phyloP scores from a whole-genome alignment of 2,888 invertebrate genomes.

The Alviniconcha strummeri region DNA sequence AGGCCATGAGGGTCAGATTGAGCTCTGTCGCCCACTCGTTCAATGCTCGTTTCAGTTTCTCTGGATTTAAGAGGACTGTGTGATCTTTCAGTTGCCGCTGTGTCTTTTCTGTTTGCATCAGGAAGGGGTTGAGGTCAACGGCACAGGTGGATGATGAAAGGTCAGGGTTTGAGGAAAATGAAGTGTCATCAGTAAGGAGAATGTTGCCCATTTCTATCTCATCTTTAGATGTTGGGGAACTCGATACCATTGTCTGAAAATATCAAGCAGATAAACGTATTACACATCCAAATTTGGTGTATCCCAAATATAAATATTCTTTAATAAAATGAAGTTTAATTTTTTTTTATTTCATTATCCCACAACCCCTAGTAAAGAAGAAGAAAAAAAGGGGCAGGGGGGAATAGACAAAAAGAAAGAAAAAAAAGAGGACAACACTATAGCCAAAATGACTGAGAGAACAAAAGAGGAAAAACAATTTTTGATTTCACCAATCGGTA shows the following conservation, averaged over 20 bases:
- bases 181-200: too few species aligned
- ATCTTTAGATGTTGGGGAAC: not conserved
- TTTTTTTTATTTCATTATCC: too few species aligned
- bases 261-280: too few species aligned
- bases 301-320: too few species aligned
- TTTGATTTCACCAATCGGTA: not conserved
- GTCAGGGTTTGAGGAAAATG: not conserved
- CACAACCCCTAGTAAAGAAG: too few species aligned
- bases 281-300: too few species aligned
- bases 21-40: constrained; percentile 54
- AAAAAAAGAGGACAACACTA: too few species aligned
- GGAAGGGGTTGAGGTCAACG: constrained; percentile 44
- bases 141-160: constrained; percentile 13
- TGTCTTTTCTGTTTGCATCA: constrained; percentile 43
- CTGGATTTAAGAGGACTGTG: constrained; percentile 43
- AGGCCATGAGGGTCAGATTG: constrained; percentile 45
- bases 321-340: too few species aligned
- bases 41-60: constrained; percentile 41
- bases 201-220: not conserved
- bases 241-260: not conserved
- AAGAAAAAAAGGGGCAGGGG: too few species aligned
- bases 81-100: constrained; percentile 45
- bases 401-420: too few species aligned
- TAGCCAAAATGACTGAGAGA: too few species aligned
- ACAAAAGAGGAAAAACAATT: too few species aligned